phyloP scores from a whole-genome alignment of 2,113 vertebrate genomes.

The Podocnemis expansa region DNA sequence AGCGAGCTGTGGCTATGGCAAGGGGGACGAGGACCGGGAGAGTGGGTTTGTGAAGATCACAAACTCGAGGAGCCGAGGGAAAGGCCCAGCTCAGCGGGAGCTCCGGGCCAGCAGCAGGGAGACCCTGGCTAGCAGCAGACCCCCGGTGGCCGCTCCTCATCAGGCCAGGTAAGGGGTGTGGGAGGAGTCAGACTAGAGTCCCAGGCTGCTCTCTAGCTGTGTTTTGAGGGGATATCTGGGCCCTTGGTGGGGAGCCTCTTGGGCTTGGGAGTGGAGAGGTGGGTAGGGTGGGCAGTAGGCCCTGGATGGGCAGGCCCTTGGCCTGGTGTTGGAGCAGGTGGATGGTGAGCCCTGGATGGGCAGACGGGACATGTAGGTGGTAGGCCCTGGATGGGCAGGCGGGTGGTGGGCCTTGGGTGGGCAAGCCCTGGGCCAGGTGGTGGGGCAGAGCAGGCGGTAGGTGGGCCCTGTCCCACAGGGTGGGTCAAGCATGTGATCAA shows the following conservation, averaged over 20 bases:
- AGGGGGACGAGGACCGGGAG: not conserved
- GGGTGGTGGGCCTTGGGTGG: not conserved
- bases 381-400: not conserved
- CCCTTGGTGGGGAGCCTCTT: no score
- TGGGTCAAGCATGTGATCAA: no score
- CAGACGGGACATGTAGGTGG: no score
- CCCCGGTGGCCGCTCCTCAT: not conserved
- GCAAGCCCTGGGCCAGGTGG: not conserved
- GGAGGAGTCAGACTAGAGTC: no score
- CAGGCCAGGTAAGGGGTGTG: constrained; percentile 1
- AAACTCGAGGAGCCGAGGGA: not conserved
- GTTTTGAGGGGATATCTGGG: not conserved
- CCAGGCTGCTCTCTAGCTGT: not conserved
- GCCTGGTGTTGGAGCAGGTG: no score
- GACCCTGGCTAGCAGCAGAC: not conserved
- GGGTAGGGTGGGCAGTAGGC: no score
- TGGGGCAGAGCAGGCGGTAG: no score
- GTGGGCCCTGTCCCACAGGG: not conserved
- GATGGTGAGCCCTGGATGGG: no score
- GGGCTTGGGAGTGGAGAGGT: not conserved
- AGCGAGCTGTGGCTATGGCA: not conserved
- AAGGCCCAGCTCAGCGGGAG: not conserved
- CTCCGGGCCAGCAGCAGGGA: rapidly evolving
- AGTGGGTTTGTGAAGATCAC: rapidly evolving
- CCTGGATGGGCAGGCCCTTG: no score